Evolutionary conservation across 2,888 invertebrate species (phyloP).

Genomic region (Lycia hirtaria): DNA sequence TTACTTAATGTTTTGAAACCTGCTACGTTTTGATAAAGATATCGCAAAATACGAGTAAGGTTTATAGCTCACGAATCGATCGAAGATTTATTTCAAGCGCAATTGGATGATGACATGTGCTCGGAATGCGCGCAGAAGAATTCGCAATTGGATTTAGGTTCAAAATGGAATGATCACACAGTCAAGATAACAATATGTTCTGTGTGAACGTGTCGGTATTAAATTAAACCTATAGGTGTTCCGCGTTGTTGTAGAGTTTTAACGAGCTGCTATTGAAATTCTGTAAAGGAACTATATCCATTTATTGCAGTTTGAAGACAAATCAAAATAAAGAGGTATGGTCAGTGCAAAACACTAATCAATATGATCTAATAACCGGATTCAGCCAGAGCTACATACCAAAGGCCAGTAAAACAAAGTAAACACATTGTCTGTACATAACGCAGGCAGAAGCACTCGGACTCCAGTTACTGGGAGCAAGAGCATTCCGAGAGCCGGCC

Average conservation of each 20-base stretch:
- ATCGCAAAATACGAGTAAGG: slow-evolving; percentile 3
- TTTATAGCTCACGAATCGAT: slow-evolving; percentile 10
- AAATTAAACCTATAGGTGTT: slow-evolving; percentile 49
- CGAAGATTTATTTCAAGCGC: slow-evolving; percentile 32
- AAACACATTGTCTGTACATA: slow-evolving; percentile 66
- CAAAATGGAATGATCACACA: slow-evolving; percentile 37
- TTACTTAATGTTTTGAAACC: slow-evolving; percentile 20
- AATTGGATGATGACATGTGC: slow-evolving; percentile 36
- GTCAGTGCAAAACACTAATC: neutral
- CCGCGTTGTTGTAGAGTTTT: slow-evolving; percentile 44
- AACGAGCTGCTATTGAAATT: slow-evolving; percentile 50
- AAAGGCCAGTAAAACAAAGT: slow-evolving; percentile 59
- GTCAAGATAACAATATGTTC: slow-evolving; percentile 35
- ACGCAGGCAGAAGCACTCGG: slow-evolving; percentile 53
- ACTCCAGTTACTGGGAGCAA: slow-evolving; percentile 68
- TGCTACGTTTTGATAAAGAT: slow-evolving; percentile 1
- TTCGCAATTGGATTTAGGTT: slow-evolving; percentile 34
- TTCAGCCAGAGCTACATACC: neutral
- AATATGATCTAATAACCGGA: neutral
- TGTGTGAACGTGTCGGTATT: slow-evolving; percentile 44
- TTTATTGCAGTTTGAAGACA: neutral
- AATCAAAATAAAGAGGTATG: neutral
- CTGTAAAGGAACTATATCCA: slow-evolving; percentile 16
- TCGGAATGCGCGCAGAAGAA: slow-evolving; percentile 39
- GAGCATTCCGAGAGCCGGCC: slow-evolving; percentile 75